These are phyloP conservation scores for Eudemis profundana DNA, from an alignment of 2,888 invertebrate genomes.

Conservation along the genomic window DNA sequence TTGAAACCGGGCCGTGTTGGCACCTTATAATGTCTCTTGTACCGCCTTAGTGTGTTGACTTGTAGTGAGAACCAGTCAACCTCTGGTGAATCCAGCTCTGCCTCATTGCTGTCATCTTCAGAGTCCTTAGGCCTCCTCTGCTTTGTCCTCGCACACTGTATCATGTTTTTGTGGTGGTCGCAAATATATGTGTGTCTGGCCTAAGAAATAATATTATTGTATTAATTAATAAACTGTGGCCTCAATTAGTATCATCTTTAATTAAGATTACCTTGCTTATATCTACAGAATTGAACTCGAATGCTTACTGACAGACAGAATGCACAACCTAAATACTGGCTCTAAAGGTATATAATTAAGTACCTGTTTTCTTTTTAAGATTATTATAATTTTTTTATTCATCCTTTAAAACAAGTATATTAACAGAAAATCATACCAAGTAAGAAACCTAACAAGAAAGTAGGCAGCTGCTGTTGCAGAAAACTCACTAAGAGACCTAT, in stretches of 20 bases:
- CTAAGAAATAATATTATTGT: conserved; percentile 74
- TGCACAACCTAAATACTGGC: too few relatives aligned
- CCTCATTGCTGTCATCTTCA: conserved; percentile 97
- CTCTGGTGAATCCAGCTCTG: conserved; percentile 96
- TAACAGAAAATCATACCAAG: too few relatives aligned
- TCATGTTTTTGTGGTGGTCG: conserved; percentile 97
- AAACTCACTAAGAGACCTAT: too few relatives aligned
- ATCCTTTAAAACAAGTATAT: too few relatives aligned
- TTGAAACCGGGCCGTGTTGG: conserved; percentile 96
- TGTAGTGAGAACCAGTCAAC: conserved; percentile 97
- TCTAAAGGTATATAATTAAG: too few relatives aligned
- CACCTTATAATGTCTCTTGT: conserved; percentile 97
- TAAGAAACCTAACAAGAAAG: neutral
- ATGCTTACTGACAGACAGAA: too few relatives aligned
- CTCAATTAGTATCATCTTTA: too few relatives aligned
- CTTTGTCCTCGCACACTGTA: conserved; percentile 97
- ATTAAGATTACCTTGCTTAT: too few relatives aligned
- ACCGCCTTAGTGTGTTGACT: conserved; percentile 96
- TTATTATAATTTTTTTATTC: too few relatives aligned
- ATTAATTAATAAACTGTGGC: neutral
- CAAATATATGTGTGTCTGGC: conserved; percentile 98
- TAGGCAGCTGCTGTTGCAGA: too few relatives aligned
- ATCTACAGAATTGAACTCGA: too few relatives aligned
- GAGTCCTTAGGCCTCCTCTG: conserved; percentile 95
- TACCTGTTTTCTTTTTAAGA: too few relatives aligned